A percentile compares a stretch with the other conserved stretches of the same genome.
Conservation (phyloP, 2,888 invertebrate genomes). For the Tiliacea citrago region DNA sequence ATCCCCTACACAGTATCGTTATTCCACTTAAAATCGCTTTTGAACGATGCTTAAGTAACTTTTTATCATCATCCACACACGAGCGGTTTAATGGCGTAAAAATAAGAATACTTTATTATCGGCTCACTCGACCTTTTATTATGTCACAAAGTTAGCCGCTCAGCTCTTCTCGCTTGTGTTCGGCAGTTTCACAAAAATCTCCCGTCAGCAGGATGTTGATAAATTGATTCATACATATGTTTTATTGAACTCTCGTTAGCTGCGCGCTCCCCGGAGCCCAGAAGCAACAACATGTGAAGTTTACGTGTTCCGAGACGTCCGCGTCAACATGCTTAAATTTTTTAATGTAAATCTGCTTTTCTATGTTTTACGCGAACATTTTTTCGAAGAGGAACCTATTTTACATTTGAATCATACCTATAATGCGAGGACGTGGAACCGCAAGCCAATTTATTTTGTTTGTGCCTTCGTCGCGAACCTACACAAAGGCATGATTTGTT, state of each 20-base stretch:
- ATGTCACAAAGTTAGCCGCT: constrained; percentile 49
- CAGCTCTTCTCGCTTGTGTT: constrained; percentile 31
- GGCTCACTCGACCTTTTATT: constrained; percentile 47
- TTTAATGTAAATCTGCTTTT: constrained; percentile 48
- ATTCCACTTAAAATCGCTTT: constrained; percentile 47
- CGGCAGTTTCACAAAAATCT: constrained; percentile 52
- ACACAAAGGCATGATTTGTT: constrained; percentile 59
- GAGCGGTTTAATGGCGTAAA: constrained; percentile 53
- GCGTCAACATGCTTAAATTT: constrained; percentile 42
- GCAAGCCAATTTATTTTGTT: constrained; percentile 56
- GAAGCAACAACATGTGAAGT: constrained; percentile 57
- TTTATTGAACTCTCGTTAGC: constrained; percentile 71
- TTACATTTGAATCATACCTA: constrained; percentile 60
- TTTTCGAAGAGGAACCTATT: constrained; percentile 44
- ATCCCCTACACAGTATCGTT: constrained; percentile 38
- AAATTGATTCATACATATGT: constrained; percentile 70
- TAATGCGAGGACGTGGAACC: constrained; percentile 36
- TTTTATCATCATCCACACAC: constrained; percentile 57
- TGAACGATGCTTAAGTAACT: constrained; percentile 47
- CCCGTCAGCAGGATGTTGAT: constrained; percentile 66
- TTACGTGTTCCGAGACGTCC: constrained; percentile 37
- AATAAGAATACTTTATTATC: constrained; percentile 63
- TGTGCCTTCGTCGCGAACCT: constrained; percentile 39
- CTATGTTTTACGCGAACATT: constrained; percentile 44
- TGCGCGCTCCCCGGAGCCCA: constrained; percentile 10